Evolutionary conservation across 2,888 invertebrate genomes (phyloP).

Genomic region (Drosophila prolongata): DNA sequence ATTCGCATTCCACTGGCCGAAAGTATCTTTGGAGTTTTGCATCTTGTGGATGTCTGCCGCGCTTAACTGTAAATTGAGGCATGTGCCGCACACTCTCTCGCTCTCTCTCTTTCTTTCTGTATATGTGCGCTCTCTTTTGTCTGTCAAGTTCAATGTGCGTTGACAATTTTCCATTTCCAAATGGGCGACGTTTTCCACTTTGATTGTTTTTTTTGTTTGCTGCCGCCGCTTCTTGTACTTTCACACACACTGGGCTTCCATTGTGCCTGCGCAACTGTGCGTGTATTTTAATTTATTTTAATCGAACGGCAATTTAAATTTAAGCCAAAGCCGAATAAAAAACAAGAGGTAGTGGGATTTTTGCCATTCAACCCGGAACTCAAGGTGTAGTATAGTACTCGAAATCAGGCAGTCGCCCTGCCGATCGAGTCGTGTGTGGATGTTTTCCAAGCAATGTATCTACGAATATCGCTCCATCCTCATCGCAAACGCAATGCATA

Average conservation of each 20-base stretch:
- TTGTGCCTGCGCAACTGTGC: conserved; percentile 73
- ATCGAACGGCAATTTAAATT: conserved; percentile 59
- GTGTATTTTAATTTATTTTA: conserved; percentile 76
- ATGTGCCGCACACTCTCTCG: conserved; percentile 32
- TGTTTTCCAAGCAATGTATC: conserved; percentile 38
- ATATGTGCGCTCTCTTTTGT: conserved; percentile 42
- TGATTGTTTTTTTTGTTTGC: conserved; percentile 7
- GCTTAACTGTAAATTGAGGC: conserved; percentile 76
- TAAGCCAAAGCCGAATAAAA: conserved; percentile 21
- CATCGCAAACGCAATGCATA: conserved; percentile 43
- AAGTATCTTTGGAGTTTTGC: conserved; percentile 75
- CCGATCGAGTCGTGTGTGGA: conserved; percentile 15
- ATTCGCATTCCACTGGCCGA: conserved; percentile 71
- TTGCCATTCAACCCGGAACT: conserved; percentile 76
- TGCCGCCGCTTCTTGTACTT: conserved; percentile 52
- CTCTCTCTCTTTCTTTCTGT: conserved; percentile 1
- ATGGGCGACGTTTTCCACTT: conserved; percentile 65
- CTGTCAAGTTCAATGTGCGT: conserved; percentile 80
- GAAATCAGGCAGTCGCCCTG: conserved; percentile 27
- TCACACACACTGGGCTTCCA: conserved; percentile 46
- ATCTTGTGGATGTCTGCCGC: conserved; percentile 65
- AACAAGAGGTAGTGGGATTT: conserved; percentile 33
- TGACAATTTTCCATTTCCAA: conserved; percentile 77
- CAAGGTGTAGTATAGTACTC: conserved; percentile 17
- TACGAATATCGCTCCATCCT: conserved; percentile 24